A percentile compares a stretch with the other conserved stretches of the same genome.
phyloP scores from a whole-genome alignment of 2,797 vertebrate species.

The Onychomys arenicola region DNA sequence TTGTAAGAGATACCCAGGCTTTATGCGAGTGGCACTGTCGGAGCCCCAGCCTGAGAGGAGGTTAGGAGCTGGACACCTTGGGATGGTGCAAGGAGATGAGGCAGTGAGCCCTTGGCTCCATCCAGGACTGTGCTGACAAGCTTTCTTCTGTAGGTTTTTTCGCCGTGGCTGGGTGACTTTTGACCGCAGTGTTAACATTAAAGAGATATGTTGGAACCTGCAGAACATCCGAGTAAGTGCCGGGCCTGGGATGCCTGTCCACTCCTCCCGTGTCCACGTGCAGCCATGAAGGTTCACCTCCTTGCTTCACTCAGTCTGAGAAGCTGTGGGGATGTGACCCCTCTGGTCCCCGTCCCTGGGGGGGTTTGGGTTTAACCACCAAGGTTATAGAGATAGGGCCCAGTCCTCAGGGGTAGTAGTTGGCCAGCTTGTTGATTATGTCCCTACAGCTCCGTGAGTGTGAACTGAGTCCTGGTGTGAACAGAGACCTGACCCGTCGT shows the following conservation, averaged over 20 bases:
- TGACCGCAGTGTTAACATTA: constrained; percentile 95
- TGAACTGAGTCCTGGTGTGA: constrained; percentile 95
- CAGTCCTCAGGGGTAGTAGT: background rate
- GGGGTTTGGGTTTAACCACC: background rate
- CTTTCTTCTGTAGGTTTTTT: constrained; percentile 90
- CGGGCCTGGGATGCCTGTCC: background rate
- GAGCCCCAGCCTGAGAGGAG: constrained; percentile 96
- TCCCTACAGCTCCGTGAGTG: constrained; percentile 92
- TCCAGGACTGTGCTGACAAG: background rate
- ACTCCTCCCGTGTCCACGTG: too few species aligned
- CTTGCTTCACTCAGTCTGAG: background rate
- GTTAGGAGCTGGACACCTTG: constrained; percentile 80
- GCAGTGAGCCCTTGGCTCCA: background rate
- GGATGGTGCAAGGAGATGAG: background rate
- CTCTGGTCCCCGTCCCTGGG: background rate
- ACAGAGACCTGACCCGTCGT: constrained; percentile 93
- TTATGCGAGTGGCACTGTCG: constrained; percentile 94
- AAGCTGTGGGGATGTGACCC: background rate
- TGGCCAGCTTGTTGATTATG: background rate
- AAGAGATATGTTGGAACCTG: constrained; percentile 97
- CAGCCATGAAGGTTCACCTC: background rate
- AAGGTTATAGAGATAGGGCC: background rate
- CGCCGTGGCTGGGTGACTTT: constrained; percentile 96
- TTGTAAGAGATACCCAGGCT: constrained; percentile 94
- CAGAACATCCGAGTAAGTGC: constrained; percentile 94